Conservation (phyloP, 2,888 invertebrate species). For the Caprella mutica region DNA sequence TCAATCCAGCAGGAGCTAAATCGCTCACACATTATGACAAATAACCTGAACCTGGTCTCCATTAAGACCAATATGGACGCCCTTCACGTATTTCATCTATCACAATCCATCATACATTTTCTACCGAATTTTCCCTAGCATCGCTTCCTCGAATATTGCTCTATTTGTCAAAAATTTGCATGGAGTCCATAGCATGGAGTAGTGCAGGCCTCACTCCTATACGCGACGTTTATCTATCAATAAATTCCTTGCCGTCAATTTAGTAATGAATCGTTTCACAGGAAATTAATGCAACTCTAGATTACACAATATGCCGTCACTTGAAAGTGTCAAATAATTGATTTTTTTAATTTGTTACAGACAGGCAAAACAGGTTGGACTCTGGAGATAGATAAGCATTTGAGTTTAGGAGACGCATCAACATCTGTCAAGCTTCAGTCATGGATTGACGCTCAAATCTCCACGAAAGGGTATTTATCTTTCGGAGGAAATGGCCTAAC, state of each 20-base stretch:
- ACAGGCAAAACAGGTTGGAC: no score
- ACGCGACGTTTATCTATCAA: no score
- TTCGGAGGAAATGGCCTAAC: slow-evolving; percentile 8
- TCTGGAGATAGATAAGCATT: no score
- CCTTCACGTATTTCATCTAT: slow-evolving; percentile 13
- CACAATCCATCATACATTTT: slow-evolving; percentile 11
- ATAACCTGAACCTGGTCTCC: slow-evolving; percentile 9
- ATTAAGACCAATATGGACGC: slow-evolving; percentile 11
- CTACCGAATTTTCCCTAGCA: slow-evolving; percentile 15
- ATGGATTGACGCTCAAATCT: slow-evolving; percentile 12
- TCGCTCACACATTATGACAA: slow-evolving; percentile 12
- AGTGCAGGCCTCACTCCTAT: no score
- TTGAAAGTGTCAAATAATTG: no score
- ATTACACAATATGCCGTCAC: no score
- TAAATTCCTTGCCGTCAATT: no score
- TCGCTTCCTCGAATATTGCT: slow-evolving; percentile 15
- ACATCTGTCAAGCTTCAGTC: slow-evolving; percentile 11
- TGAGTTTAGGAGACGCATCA: slow-evolving; percentile 11
- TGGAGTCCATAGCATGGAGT: slow-evolving; percentile 1
- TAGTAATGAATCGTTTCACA: no score
- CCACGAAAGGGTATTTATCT: slow-evolving; percentile 9
- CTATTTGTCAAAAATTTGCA: slow-evolving; percentile 14
- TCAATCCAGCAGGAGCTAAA: slow-evolving; percentile 2
- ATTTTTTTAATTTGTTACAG: no score
- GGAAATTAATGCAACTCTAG: no score